These are phyloP conservation scores for Alces alces DNA, from an alignment of 2,113 vertebrate genomes.

Conservation along the genomic window DNA sequence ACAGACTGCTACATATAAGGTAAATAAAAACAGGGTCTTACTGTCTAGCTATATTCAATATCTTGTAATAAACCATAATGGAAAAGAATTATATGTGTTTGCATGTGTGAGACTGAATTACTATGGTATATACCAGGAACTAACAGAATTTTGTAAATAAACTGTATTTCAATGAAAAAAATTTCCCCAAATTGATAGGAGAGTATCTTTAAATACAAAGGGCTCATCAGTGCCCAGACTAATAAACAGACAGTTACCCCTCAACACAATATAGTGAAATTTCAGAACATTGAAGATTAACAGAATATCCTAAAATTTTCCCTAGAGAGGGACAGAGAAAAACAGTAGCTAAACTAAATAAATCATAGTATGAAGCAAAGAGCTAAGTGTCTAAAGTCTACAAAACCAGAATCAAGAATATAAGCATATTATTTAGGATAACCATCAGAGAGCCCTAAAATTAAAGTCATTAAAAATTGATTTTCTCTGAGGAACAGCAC, in stretches of 20 bases:
- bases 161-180: neutral
- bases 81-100: neutral
- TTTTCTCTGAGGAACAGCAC: neutral
- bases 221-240: neutral
- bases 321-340: neutral
- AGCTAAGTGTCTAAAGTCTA: neutral
- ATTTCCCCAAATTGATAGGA: neutral
- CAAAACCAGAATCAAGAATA: neutral
- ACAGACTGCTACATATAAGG: neutral
- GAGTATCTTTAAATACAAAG: neutral
- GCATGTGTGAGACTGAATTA: neutral
- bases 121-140: neutral
- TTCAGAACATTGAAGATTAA: neutral
- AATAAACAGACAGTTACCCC: neutral
- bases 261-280: neutral
- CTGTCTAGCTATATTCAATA: neutral
- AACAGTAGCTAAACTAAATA: neutral
- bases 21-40: neutral
- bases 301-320: neutral
- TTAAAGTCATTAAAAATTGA: neutral
- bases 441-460: neutral
- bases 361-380: neutral
- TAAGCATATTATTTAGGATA: neutral
- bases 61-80: neutral
- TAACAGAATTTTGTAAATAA: neutral